Conservation (phyloP, 2,113 vertebrate genomes). For the Nothoprocta pentlandii region DNA sequence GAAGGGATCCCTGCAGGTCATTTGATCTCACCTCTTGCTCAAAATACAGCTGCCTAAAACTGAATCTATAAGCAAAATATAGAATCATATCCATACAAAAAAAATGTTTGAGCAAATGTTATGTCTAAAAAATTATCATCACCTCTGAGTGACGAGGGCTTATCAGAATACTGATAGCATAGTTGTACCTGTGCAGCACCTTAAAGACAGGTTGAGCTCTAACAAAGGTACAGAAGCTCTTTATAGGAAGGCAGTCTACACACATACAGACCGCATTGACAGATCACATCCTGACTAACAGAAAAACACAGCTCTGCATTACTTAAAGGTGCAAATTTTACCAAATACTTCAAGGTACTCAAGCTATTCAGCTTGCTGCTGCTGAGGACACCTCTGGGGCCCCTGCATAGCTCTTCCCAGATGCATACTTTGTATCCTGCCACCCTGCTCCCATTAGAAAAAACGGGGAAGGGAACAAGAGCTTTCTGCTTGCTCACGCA, state of each 20-base stretch:
- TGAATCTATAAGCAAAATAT: not conserved
- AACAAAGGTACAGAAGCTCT: not conserved
- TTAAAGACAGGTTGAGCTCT: not conserved
- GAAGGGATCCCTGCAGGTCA: not conserved
- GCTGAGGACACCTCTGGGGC: not conserved
- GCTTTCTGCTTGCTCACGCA: not conserved
- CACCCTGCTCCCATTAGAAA: not conserved
- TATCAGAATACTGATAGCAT: not conserved
- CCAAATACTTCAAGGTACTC: not conserved
- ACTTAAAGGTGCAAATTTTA: not conserved
- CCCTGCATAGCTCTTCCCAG: not conserved
- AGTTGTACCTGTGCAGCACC: not conserved
- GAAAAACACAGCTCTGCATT: not conserved
- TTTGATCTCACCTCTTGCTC: not conserved
- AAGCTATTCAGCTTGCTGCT: not conserved
- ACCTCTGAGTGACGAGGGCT: not conserved
- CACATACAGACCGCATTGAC: not conserved
- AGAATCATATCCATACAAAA: not conserved
- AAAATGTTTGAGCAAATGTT: not conserved
- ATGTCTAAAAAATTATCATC: not conserved
- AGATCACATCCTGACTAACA: not conserved
- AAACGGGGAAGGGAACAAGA: not conserved
- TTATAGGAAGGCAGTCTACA: not conserved
- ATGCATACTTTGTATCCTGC: not conserved
- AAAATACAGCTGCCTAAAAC: not conserved